Evolutionary conservation across 2,113 vertebrate genomes (phyloP).

Genomic region (Microcebus tavaratra): DNA sequence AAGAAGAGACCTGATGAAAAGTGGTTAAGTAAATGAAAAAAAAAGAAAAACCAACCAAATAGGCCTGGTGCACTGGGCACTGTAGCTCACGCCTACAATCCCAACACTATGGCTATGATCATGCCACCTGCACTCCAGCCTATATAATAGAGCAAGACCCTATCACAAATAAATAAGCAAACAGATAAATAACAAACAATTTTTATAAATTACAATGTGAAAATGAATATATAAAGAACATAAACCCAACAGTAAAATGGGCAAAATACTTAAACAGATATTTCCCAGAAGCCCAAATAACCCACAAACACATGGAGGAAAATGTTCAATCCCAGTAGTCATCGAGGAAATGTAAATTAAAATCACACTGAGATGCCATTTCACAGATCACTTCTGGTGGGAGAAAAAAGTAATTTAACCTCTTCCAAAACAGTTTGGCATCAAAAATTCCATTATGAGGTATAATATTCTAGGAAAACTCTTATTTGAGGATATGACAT

Average conservation of each 20-base stretch:
- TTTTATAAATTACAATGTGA: not conserved
- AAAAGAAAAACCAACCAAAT: not conserved
- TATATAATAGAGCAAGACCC: too few relatives aligned
- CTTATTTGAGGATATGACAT: not conserved
- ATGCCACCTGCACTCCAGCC: too few relatives aligned
- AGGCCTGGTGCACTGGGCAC: not conserved
- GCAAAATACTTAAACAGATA: constrained; percentile 23
- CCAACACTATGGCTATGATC: too few relatives aligned
- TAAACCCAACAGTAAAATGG: not conserved
- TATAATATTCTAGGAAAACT: not conserved
- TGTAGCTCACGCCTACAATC: too few relatives aligned
- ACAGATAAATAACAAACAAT: not conserved
- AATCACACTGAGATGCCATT: not conserved
- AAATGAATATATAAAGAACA: not conserved
- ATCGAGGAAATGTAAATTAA: constrained; percentile 28
- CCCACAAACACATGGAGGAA: not conserved
- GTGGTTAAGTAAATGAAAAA: not conserved
- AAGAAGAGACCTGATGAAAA: not conserved
- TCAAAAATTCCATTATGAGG: constrained; percentile 6
- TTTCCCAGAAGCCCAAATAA: not conserved
- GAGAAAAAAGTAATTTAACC: not conserved
- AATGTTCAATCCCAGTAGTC: not conserved
- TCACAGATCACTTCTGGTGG: not conserved
- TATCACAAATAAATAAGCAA: too few relatives aligned
- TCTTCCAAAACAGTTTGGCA: not conserved